These are phyloP conservation scores for Alsophila aescularia DNA, from an alignment of 2,888 invertebrate species.

Conservation along the genomic window DNA sequence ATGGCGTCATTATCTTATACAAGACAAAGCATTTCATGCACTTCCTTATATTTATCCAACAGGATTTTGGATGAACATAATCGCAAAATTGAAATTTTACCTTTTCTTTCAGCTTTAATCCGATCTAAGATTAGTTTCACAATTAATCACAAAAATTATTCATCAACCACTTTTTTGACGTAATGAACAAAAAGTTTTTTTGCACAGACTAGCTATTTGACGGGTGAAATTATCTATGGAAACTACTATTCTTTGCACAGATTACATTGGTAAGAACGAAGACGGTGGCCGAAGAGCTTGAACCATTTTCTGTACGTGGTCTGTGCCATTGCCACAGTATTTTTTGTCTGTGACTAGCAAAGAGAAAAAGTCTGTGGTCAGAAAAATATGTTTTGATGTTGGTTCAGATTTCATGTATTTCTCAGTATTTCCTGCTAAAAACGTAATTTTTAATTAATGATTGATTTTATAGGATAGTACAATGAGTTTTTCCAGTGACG, in stretches of 20 bases:
- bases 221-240: too few species aligned
- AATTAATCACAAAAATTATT: slow-evolving; percentile 65
- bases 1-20: slow-evolving; percentile 82
- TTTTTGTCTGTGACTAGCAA: neutral
- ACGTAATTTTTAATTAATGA: slow-evolving; percentile 5
- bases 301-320: too few species aligned
- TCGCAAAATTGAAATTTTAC: slow-evolving; percentile 35
- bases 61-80: neutral
- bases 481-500: slow-evolving; percentile 99
- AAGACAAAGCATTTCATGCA: slow-evolving; percentile 56
- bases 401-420: neutral
- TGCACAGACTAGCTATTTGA: too few species aligned
- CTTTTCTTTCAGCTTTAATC: slow-evolving; percentile 60
- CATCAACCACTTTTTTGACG: slow-evolving; percentile 77
- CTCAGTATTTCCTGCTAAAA: neutral
- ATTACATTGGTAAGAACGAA: too few species aligned
- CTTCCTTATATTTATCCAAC: neutral
- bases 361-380: neutral
- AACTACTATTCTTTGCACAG: too few species aligned
- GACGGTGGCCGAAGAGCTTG: too few species aligned
- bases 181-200: slow-evolving; percentile 37
- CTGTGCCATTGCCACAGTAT: too few species aligned
- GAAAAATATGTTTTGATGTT: neutral
- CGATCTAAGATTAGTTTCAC: slow-evolving; percentile 61
- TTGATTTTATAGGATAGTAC: slow-evolving; percentile 1